These are phyloP conservation scores for Sebastes taczanowskii DNA, from an alignment of 2,797 vertebrate species.

Conservation along the genomic window DNA sequence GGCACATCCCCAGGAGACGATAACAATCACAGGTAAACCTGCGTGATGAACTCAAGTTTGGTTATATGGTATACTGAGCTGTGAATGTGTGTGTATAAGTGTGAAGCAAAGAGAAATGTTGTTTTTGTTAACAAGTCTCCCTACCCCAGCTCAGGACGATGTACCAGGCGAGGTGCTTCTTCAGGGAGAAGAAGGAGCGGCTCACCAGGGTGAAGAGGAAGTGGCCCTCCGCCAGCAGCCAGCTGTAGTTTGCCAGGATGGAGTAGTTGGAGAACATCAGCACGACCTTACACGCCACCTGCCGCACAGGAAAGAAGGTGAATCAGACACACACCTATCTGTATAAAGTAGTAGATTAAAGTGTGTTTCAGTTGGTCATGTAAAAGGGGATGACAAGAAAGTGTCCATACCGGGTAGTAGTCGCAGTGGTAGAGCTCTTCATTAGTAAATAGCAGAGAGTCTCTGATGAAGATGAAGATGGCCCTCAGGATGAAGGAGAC, in stretches of 20 bases:
- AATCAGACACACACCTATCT: background rate
- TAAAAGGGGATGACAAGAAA: background rate
- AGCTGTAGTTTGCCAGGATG: slow-evolving; percentile 95
- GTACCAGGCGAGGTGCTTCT: slow-evolving; percentile 89
- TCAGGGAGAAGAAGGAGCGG: slow-evolving; percentile 91
- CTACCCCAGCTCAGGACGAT: slow-evolving; percentile 92
- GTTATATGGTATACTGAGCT: background rate
- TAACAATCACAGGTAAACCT: slow-evolving; percentile 88
- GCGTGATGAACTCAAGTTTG: background rate
- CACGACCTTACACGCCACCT: slow-evolving; percentile 90
- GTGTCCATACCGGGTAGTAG: slow-evolving; percentile 81
- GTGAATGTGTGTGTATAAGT: too few species aligned
- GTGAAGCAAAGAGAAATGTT: background rate
- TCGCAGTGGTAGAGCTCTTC: slow-evolving; percentile 88
- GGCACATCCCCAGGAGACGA: slow-evolving; percentile 86
- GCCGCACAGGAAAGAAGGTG: background rate
- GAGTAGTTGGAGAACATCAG: slow-evolving; percentile 94
- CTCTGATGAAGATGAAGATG: slow-evolving; percentile 92
- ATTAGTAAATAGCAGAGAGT: slow-evolving; percentile 86
- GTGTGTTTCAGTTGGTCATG: background rate
- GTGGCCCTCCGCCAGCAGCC: slow-evolving; percentile 93
- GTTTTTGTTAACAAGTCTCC: background rate
- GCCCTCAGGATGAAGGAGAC: slow-evolving; percentile 92
- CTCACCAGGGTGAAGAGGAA: slow-evolving; percentile 93
- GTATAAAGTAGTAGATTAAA: background rate